Evolutionary conservation across 1,140 invertebrate species (phyloP).

Genomic region (Antheraea mylitta): DNA sequence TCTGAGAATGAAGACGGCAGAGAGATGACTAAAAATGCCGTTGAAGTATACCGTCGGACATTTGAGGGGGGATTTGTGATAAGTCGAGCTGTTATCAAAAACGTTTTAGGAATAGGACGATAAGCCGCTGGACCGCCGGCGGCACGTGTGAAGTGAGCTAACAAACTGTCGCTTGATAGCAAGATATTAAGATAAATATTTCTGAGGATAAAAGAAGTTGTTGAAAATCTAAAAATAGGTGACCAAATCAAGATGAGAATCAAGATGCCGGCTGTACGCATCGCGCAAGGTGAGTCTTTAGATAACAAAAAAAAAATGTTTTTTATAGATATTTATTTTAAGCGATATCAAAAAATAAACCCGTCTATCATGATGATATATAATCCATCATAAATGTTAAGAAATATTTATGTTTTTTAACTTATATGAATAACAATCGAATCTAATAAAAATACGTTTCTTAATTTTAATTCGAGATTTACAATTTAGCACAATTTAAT

Average conservation of each 20-base stretch:
- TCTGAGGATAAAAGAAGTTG: slow-evolving; percentile 62
- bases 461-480: too few species aligned
- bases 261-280: slow-evolving; percentile 96
- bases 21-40: slow-evolving; percentile 55
- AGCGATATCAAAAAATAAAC: slow-evolving; percentile 7
- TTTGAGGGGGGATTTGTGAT: slow-evolving; percentile 52
- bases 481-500: too few species aligned
- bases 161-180: slow-evolving; percentile 55
- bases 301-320: background rate
- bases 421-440: too few species aligned
- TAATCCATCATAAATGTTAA: background rate
- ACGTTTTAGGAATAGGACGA: slow-evolving; percentile 60
- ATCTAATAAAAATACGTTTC: too few species aligned
- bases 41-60: slow-evolving; percentile 59
- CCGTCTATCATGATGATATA: slow-evolving; percentile 2
- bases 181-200: slow-evolving; percentile 66
- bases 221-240: slow-evolving; percentile 76
- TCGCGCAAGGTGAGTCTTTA: slow-evolving; percentile 89
- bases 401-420: background rate
- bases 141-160: slow-evolving; percentile 68
- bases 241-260: slow-evolving; percentile 92
- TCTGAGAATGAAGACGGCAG: slow-evolving; percentile 43
- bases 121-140: slow-evolving; percentile 70
- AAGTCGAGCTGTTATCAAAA: slow-evolving; percentile 61
- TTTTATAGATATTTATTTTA: slow-evolving; percentile 2